Base-by-base conservation (phyloP, 2,888 invertebrate genomes). In the Spicauda simplicius region DNA sequence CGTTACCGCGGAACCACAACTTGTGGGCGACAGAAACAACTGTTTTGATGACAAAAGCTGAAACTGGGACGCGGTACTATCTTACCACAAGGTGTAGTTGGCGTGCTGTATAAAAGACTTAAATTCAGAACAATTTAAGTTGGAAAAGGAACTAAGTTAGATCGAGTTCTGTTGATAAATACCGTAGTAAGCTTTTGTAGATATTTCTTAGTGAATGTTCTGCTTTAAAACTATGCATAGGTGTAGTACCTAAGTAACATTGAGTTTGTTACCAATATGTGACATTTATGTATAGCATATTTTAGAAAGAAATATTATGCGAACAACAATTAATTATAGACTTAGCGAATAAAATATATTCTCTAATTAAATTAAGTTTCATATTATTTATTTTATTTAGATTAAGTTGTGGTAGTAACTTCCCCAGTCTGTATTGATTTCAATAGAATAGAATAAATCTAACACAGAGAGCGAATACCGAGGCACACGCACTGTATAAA, bases 21-120 rank as follows among this genome's bases (percentile, higher is more conserved):
- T 33, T 25, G 59, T 30, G 25, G 59, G 25, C 25, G 5, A 48
- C 82, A 80, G 79, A 73, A 80, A 81, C 80, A 82, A 84, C 83
- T 85, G 86, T 85, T 86, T 85, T 85, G 80, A 84, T 84, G 83
- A 88, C 86, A 85, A 86, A 82, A 80, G 84, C 80, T 80, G 75
- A 80, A 86, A 87, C 84, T 85, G 79, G 86, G 85, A 80, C 85
- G 70, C 70, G 64, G 68, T 72, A 69, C 67, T 72, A 72, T 74
- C 72, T 73, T 25, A 25, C 25, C 63, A 63, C 63, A 25, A 30
- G 25, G 45, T 37, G 48, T 48, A 45, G 25, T 48, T 8, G 25
- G 45, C 2, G 53, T 41, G 25, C 25, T 4, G 25, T 25, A 25
- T 12, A 41, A 57, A 16, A 48, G 48, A 48, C 48, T 16, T 48